These are phyloP conservation scores for Gobius niger DNA, from an alignment of 2,113 vertebrate species.

Conservation along the genomic window DNA sequence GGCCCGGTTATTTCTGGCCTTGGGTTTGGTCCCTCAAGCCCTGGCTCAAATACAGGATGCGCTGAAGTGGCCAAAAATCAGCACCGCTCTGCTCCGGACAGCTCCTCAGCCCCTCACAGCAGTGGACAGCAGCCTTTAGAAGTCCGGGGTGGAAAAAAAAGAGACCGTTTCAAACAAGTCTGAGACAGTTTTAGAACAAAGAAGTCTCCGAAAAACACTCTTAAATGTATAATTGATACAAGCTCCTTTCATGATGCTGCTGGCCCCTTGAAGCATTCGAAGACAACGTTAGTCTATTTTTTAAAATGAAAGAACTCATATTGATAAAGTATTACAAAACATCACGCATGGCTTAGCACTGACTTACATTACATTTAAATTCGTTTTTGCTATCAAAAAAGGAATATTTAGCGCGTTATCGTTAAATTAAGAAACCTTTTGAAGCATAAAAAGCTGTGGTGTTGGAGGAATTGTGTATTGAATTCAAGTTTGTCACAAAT, in stretches of 20 bases:
- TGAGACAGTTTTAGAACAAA: not conserved
- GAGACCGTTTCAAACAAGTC: not conserved
- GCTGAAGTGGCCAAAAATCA: conserved; percentile 22
- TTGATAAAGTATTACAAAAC: not conserved
- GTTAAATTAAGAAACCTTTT: not conserved
- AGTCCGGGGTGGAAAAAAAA: not conserved
- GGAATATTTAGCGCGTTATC: not conserved
- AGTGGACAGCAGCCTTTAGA: not conserved
- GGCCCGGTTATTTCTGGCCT: conserved; percentile 9
- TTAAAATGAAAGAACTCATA: not conserved
- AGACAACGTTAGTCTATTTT: not conserved
- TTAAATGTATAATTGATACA: not conserved
- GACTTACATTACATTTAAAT: not conserved
- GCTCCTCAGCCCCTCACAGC: not conserved
- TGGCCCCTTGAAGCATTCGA: not conserved
- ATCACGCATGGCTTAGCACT: not conserved
- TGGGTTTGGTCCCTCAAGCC: conserved; percentile 16
- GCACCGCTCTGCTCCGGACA: not conserved
- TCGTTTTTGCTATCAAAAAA: not conserved
- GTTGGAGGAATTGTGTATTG: not conserved
- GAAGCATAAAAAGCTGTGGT: not conserved
- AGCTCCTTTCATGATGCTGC: not conserved
- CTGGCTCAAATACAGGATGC: conserved; percentile 14
- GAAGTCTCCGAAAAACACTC: not conserved
- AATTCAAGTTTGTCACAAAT: not conserved